These are phyloP conservation scores for Elymnias hypermnestra DNA, from an alignment of 1,140 invertebrate species.

Conservation along the genomic window DNA sequence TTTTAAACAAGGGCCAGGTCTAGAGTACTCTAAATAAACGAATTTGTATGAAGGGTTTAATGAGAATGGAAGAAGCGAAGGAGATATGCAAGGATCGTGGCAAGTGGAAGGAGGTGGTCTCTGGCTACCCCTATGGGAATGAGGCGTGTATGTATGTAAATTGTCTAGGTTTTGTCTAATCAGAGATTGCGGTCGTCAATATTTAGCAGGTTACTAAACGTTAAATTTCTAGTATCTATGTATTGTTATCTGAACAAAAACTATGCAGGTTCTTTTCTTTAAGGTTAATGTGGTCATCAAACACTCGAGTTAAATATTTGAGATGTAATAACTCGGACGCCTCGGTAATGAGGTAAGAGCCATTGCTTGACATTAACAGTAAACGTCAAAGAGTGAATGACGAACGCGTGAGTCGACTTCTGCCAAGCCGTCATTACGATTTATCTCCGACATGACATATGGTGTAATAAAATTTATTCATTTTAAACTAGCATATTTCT, in stretches of 20 bases:
- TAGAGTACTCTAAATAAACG: no score
- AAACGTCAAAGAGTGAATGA: conserved; percentile 59
- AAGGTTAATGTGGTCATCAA: conserved; percentile 18
- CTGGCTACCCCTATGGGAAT: no score
- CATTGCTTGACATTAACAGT: conserved; percentile 53
- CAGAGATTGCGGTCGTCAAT: no score
- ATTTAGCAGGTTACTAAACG: no score
- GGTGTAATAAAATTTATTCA: conserved; percentile 68
- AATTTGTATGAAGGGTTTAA: no score
- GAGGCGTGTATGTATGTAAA: no score
- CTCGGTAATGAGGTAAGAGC: conserved; percentile 51
- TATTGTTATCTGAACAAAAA: no score
- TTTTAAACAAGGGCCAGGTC: no score
- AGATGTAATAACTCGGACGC: conserved; percentile 45
- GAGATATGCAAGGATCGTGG: no score
- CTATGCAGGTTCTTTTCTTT: conserved; percentile 4
- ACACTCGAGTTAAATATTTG: conserved; percentile 25
- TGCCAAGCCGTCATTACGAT: conserved; percentile 42
- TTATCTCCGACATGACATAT: conserved; percentile 65
- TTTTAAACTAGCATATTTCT: conserved; percentile 38
- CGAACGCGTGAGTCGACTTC: conserved; percentile 39
- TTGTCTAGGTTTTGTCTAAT: no score
- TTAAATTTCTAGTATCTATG: background rate
- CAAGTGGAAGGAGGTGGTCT: no score
- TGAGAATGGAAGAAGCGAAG: no score